Percentiles rank a stretch among this genome's conserved stretches.
Evolutionary conservation across 2,797 vertebrate genomes (phyloP).

Genomic region (Bradypodion pumilum): DNA sequence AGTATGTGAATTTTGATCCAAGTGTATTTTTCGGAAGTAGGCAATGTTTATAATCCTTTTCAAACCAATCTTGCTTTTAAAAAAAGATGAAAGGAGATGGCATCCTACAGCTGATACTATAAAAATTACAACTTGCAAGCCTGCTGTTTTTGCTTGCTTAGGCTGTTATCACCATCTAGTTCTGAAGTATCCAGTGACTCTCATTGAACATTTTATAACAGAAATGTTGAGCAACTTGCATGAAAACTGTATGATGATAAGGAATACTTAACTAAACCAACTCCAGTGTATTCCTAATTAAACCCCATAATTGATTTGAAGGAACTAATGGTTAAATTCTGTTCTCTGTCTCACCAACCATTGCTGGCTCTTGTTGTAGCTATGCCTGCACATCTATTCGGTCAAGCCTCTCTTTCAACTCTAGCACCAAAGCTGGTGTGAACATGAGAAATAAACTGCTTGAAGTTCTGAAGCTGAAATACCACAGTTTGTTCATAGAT

Average conservation of each 20-base stretch:
- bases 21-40: neutral
- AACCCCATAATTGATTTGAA: neutral
- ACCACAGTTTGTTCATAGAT: conserved; percentile 86
- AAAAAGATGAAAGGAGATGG: neutral
- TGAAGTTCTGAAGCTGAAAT: conserved; percentile 84
- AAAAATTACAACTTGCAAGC: neutral
- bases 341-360: neutral
- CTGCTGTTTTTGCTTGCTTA: neutral
- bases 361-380: conserved; percentile 64
- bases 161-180: neutral
- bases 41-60: neutral
- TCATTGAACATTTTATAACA: neutral
- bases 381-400: conserved; percentile 86
- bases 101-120: neutral
- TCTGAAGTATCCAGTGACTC: neutral
- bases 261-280: neutral
- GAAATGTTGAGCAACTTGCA: neutral
- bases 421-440: conserved; percentile 74
- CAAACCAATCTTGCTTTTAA: neutral
- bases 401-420: conserved; percentile 85
- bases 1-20: neutral
- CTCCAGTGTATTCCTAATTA: neutral
- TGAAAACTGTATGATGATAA: neutral
- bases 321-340: neutral
- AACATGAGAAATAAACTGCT: conserved; percentile 87